Base-by-base conservation (phyloP, 2,113 vertebrate species). In the Chloropsis hardwickii region DNA sequence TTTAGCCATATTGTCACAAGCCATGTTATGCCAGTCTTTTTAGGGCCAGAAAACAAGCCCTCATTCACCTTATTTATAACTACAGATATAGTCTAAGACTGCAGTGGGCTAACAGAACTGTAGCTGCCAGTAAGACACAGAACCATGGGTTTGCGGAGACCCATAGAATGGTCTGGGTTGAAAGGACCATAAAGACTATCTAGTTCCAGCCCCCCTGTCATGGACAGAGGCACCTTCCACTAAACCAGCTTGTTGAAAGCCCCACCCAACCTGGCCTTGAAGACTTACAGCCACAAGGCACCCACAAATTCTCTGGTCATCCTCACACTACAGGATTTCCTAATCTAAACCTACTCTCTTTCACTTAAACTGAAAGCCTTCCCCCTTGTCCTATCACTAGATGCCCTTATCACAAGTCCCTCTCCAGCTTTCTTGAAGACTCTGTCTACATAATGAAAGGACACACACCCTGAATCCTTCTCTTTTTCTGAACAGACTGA, bases 111-210 rank as follows among this genome's bases (percentile, higher is more conserved):
- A 53, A 48, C 42, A 70, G 50, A 85, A 53, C 29, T 14, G 29
- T 22, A 60, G 54, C 56, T 86, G 19, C 23, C 33, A 56, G 27
- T 24, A 65, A 60, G 29, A 13, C 31, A 84, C 2, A 40, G 13
- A 16, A 57, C 39, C 40, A 23, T 9, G 10, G 23, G 8, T 81
- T 51, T 73, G 69, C 2, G 14, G 11, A 64, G 50, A 31, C 64
- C 22, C 35, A 40, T 0, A 18, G 24, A 79, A 21, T 0, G 0
- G 7, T 35, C 27, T 80, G 35, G 11, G 25, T 27, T 50, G 51
- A 72, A 72, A 27, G 18, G 6, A 72, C 21, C 2, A 27, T 8
- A 37, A 57, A 23, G 22, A 33, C 19, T 8, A 80, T 35, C 42
- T 33, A 64, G 35, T 42, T 35, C 25, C 25, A 71, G 14, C 7